A percentile compares a stretch with the other conserved stretches of the same genome.
Conservation (phyloP, 2,797 vertebrate species). For the Hemibagrus guttatus region DNA sequence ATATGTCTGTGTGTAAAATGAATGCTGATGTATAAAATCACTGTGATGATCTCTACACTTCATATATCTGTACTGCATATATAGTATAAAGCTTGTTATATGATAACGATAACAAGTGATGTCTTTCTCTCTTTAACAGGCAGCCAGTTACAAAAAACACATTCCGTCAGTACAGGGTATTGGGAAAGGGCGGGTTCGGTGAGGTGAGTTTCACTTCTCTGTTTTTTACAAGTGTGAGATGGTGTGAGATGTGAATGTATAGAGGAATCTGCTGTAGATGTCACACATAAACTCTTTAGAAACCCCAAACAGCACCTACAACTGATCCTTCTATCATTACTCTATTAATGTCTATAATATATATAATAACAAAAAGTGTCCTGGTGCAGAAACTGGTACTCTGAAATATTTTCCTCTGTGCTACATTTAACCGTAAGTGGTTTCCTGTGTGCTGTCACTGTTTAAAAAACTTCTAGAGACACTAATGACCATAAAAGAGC, state of each 20-base stretch:
- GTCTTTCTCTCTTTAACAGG: slow-evolving; percentile 66
- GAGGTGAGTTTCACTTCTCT: slow-evolving; percentile 74
- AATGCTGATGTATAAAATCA: background rate
- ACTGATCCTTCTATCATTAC: background rate
- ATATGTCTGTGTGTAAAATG: background rate
- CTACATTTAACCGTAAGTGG: background rate
- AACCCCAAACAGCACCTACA: background rate
- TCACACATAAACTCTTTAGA: background rate
- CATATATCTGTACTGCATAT: too few relatives aligned
- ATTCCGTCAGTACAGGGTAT: slow-evolving; percentile 86
- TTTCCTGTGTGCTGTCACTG: background rate
- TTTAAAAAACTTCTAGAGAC: background rate
- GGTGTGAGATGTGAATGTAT: background rate
- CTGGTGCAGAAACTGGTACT: background rate
- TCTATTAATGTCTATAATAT: background rate
- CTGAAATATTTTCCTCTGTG: background rate
- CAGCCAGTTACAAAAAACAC: slow-evolving; percentile 86
- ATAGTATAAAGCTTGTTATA: background rate
- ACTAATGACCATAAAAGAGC: too few relatives aligned
- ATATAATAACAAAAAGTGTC: background rate
- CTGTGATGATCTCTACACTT: background rate
- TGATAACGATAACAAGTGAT: background rate
- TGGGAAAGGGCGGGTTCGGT: slow-evolving; percentile 88
- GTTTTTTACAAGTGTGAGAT: background rate
- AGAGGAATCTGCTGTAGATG: background rate